Evolutionary conservation across 2,888 invertebrate genomes (phyloP), one percentile per base, ranked within the genome.

Genomic region (Parochlus steinenii): DNA sequence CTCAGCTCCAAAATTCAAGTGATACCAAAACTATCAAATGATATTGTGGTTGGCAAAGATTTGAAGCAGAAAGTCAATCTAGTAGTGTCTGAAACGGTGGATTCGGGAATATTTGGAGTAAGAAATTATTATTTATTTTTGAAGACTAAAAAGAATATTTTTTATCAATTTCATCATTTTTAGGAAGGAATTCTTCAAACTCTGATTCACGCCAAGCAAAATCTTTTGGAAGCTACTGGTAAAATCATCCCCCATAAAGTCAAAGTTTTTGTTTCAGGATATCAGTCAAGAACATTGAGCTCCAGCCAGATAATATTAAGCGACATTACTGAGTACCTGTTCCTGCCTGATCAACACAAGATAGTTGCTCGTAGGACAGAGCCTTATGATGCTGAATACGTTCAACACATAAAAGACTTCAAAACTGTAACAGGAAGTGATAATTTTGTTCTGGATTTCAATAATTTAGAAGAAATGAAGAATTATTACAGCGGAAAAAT

Each of bases 31-130:
- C 54, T 65, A 50, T 80, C 81, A 1, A 68, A 65, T 7, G 54
- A 64, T 33, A 51, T 80, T 45, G 46, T 49, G 31, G 57, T 63
- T 35, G 62, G 62, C 8, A 42, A 49, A 10, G 58, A 65, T 47
- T 48, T 69, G 23, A 62, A 12, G 43, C 58, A 66, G 18, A 69
- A 57, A 47, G 64, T 67, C 14, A 65, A 71, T 35, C 51, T 82
- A 28, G 53, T 83, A 34, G 64, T 83, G 1, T 80, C 79, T 3
- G 83, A 86, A 58, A 71, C 74, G 42, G 76, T 85, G 59, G 85
- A 85, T 61, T 73, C 76, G 31, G 82, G 75, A 1, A 51, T 83
- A 17, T 74, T 85, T 53, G 83, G 85, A 2, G n/a, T n/a, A n/a
- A n/a, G n/a, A n/a, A n/a, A n/a, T n/a, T n/a, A n/a, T n/a, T n/a